Conservation (phyloP, 1,140 invertebrate species). For the Ptiloglossa arizonensis region DNA sequence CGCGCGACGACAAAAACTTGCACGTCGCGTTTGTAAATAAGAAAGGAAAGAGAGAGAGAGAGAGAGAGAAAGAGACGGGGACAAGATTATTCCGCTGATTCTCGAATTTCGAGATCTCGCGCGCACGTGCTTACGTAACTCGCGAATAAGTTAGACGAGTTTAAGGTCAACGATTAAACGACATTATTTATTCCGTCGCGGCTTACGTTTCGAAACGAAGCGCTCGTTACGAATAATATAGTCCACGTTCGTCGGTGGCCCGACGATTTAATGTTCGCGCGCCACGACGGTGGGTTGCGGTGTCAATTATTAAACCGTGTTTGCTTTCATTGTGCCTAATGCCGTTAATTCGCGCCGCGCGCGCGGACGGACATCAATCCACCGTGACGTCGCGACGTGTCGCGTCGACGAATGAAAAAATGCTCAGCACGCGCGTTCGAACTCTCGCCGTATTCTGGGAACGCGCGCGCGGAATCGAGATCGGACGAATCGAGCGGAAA, state of each 20-base stretch:
- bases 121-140: slow-evolving; percentile 27
- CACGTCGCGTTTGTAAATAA: no score
- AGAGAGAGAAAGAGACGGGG: neutral
- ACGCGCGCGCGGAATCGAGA: no score
- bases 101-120: slow-evolving; percentile 12
- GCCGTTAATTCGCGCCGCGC: slow-evolving; percentile 25
- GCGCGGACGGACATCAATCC: neutral
- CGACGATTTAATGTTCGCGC: slow-evolving; percentile 25
- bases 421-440: neutral
- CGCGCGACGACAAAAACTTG: neutral
- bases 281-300: slow-evolving; percentile 13
- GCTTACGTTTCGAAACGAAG: neutral
- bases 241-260: neutral
- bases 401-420: neutral
- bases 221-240: neutral
- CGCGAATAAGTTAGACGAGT: slow-evolving; percentile 2
- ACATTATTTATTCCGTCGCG: slow-evolving; percentile 12
- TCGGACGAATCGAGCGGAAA: neutral
- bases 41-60: no score
- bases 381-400: neutral
- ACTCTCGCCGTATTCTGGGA: neutral
- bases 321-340: slow-evolving; percentile 41
- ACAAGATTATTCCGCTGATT: neutral
- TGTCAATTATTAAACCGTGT: slow-evolving; percentile 39
- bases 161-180: slow-evolving; percentile 18